phyloP scores from a whole-genome alignment of 2,888 invertebrate genomes.

The Lithophane socia region DNA sequence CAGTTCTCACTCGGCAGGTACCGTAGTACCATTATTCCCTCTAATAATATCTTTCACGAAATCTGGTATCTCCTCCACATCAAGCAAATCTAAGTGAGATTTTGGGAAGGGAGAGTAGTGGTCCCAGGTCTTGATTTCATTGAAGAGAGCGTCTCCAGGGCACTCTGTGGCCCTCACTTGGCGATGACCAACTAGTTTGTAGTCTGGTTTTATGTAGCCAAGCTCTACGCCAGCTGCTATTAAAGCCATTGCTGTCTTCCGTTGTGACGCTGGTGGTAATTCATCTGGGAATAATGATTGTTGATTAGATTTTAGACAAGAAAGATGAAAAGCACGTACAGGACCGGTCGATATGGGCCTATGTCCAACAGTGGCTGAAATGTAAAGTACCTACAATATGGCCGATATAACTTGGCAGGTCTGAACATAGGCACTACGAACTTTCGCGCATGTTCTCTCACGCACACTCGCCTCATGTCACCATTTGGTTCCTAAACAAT shows the following conservation, averaged over 20 bases:
- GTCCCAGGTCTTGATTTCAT: conserved; percentile 91
- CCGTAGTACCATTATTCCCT: conserved; percentile 45
- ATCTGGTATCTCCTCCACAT: conserved; percentile 54
- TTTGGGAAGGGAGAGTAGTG: conserved; percentile 83
- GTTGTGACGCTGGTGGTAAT: conserved; percentile 91
- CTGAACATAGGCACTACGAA: too few species aligned
- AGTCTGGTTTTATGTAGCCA: conserved; percentile 89
- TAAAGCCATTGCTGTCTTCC: conserved; percentile 90
- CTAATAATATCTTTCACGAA: conserved; percentile 43
- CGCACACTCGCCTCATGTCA: too few species aligned
- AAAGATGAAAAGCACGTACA: not conserved
- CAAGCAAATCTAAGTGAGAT: conserved; percentile 58
- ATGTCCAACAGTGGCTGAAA: not conserved
- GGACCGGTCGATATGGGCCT: not conserved
- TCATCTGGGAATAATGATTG: conserved; percentile 79
- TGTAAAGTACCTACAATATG: not conserved
- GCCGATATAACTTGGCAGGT: too few species aligned
- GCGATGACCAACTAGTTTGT: conserved; percentile 68
- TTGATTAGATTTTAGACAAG: not conserved
- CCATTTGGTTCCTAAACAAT: too few species aligned
- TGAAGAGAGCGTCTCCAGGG: conserved; percentile 91
- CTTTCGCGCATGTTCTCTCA: too few species aligned
- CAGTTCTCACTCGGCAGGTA: not conserved
- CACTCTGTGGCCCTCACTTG: conserved; percentile 90
- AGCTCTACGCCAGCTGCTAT: conserved; percentile 91